Evolutionary conservation across 2,888 invertebrate genomes (phyloP), one percentile per base, ranked within the genome.

Genomic region (Helicoverpa assulta): DNA sequence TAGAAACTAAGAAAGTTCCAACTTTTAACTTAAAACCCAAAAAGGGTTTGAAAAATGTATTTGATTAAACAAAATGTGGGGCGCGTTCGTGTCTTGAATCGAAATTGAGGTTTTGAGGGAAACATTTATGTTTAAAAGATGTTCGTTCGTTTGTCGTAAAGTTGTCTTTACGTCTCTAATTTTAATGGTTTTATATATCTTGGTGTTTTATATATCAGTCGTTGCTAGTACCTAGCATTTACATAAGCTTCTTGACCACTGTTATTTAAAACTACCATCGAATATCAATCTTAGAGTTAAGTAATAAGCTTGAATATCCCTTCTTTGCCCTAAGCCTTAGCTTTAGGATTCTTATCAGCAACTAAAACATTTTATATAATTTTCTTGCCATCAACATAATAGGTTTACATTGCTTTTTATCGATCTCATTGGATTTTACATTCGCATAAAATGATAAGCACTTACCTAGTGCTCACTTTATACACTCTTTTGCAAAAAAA

Each of bases 1-100:
- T 40, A 40, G 21, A 16, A 62, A 68, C 65, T 60, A 70, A 55
- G 37, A 21, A 80, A 78, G 73, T 76, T 68, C 53, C 52, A 61
- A 62, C 26, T 50, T 51, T 64, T 65, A 54, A 70, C 65, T 75
- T 73, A 71, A 66, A 59, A 68, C 54, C 66, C 69, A 70, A 64
- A 77, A 74, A 70, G 65, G 68, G 65, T 58, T 82, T 69, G 56
- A 73, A 69, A 76, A 74, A 79, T 72, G 50, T 55, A 75, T 75
- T 60, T 63, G 72, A 77, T 81, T 76, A 59, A 82, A 71, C 57
- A 65, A 78, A 80, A 85, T 80, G 77, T 85, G 64, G 70, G 64
- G 61, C 82, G 73, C 60, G 70, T 67, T 67, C 73, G 71, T 80
- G 85, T 65, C 64, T 73, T 72, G 85, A 85, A 86, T 87, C 29